Percentiles rank a stretch among this genome's conserved stretches.
These are phyloP conservation scores for Agapornis canus DNA, from an alignment of 2,797 vertebrate genomes.

Conservation along the genomic window DNA sequence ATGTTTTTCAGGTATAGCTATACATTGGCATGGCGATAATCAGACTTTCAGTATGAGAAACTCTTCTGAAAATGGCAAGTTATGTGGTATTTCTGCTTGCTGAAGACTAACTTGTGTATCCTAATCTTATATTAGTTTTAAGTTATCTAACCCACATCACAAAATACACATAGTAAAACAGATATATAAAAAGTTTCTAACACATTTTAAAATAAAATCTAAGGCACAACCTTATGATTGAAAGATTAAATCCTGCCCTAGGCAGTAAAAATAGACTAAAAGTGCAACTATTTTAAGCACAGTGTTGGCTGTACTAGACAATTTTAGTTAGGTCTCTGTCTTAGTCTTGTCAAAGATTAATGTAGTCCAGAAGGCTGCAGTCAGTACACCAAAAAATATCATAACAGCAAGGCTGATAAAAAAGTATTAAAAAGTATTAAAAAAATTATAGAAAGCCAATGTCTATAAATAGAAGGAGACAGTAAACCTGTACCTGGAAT, in stretches of 20 bases:
- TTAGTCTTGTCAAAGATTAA: conserved; percentile 79
- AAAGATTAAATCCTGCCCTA: conserved; percentile 72
- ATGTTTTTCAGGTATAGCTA: neutral
- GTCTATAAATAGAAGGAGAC: conserved; percentile 71
- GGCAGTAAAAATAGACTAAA: conserved; percentile 75
- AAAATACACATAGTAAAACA: conserved; percentile 48
- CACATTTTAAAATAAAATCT: conserved; percentile 69
- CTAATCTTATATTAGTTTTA: conserved; percentile 51
- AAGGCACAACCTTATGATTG: conserved; percentile 73
- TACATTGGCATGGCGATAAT: neutral
- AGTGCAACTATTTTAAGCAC: conserved; percentile 74
- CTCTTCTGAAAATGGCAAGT: conserved; percentile 59
- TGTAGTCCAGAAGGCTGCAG: conserved; percentile 78
- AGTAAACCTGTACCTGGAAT: conserved; percentile 65
- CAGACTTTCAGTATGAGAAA: conserved; percentile 4
- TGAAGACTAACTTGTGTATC: conserved; percentile 21
- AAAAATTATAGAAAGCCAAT: conserved; percentile 66
- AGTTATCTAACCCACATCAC: conserved; percentile 56
- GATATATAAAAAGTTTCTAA: conserved; percentile 49
- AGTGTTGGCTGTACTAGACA: conserved; percentile 76
- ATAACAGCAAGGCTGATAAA: conserved; percentile 70
- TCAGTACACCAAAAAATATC: conserved; percentile 68
- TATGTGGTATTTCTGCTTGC: conserved; percentile 55
- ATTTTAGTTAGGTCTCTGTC: conserved; percentile 76
- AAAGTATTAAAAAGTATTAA: conserved; percentile 71